These are phyloP conservation scores for Drosophila athabasca DNA, from an alignment of 1,140 invertebrate genomes.

Conservation along the genomic window DNA sequence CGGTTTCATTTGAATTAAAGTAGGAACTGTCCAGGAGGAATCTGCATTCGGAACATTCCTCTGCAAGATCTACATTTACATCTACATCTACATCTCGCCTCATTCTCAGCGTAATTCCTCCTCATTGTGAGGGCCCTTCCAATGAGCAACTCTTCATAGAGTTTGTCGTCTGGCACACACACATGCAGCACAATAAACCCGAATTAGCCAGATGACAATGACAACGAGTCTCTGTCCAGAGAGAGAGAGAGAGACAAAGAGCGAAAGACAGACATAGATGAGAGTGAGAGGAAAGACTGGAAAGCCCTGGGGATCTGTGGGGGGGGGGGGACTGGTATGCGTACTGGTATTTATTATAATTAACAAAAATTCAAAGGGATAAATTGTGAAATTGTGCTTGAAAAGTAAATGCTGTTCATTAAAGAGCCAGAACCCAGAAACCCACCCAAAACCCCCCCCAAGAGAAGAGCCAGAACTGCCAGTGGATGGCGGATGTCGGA, in stretches of 20 bases:
- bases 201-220: conserved; percentile 64
- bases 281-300: too few relatives aligned
- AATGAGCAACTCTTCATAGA: conserved; percentile 24
- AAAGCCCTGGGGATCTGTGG: conserved; percentile 1
- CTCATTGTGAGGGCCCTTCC: not conserved
- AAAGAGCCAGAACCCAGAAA: conserved; percentile 34
- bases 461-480: too few relatives aligned
- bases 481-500: not conserved
- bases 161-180: conserved; percentile 10
- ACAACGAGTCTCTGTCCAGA: conserved; percentile 31
- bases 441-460: not conserved
- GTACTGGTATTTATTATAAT: conserved; percentile 68
- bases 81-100: too few relatives aligned
- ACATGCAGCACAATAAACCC: conserved; percentile 56
- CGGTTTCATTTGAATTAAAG: not conserved
- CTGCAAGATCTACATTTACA: too few relatives aligned
- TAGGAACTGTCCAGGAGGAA: too few relatives aligned
- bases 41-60: too few relatives aligned
- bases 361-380: conserved; percentile 76
- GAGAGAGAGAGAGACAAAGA: too few relatives aligned
- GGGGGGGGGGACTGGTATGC: conserved; percentile 8
- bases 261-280: too few relatives aligned
- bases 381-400: conserved; percentile 76
- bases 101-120: too few relatives aligned
- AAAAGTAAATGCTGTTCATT: conserved; percentile 67